phyloP scores from a whole-genome alignment of 2,113 vertebrate species.

The Phoenicopterus ruber region DNA sequence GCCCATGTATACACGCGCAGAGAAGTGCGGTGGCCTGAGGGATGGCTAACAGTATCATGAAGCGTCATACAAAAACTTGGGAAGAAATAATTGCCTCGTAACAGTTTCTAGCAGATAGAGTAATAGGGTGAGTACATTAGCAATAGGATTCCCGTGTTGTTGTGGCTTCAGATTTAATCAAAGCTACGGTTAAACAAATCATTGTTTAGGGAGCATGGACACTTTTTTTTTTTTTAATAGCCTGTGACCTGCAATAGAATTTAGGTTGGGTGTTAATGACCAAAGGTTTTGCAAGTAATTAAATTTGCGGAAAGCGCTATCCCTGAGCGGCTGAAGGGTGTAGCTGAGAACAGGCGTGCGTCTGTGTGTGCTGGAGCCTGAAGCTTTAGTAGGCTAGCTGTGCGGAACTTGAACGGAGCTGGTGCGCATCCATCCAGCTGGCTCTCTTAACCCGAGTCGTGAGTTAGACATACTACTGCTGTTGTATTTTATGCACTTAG shows the following conservation, averaged over 20 bases:
- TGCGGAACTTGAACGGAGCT: neutral
- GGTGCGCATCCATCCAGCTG: neutral
- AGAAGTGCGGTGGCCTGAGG: neutral
- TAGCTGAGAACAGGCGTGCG: neutral
- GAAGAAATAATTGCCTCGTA: neutral
- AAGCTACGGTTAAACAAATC: neutral
- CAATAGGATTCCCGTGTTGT: neutral
- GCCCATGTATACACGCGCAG: rapidly evolving
- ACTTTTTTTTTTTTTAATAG: conserved; percentile 60
- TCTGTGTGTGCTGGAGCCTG: neutral
- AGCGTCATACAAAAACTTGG: neutral
- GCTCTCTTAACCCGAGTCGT: neutral
- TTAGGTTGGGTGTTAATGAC: conserved; percentile 75
- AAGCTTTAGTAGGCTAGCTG: neutral
- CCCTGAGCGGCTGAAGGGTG: conserved; percentile 51
- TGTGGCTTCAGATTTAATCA: neutral
- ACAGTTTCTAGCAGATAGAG: neutral
- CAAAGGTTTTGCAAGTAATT: conserved; percentile 74
- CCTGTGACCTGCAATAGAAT: conserved; percentile 63
- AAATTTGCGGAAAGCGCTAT: conserved; percentile 60
- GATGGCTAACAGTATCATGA: neutral
- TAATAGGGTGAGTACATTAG: neutral
- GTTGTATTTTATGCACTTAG: neutral
- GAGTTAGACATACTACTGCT: neutral
- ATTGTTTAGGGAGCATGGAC: conserved; percentile 39